These are phyloP conservation scores for Halichoeres trimaculatus DNA, from an alignment of 2,113 vertebrate genomes.

Conservation along the genomic window DNA sequence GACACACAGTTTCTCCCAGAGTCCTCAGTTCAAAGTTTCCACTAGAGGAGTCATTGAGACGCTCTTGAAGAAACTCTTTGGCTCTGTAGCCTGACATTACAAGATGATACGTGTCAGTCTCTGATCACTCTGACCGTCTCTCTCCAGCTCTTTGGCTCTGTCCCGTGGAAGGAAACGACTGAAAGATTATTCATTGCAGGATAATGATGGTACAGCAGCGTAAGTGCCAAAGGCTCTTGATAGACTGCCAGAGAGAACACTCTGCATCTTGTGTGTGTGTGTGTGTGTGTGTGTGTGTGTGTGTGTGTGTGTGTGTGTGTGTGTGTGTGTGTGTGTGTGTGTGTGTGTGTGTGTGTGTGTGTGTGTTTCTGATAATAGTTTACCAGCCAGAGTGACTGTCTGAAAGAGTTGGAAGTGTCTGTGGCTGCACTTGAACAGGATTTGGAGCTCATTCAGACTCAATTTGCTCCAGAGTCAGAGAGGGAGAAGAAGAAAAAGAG, in stretches of 20 bases:
- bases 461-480: conserved; percentile 41
- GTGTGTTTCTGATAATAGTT: conserved; percentile 40
- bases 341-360: conserved; percentile 29
- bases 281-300: not conserved
- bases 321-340: not conserved
- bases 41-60: conserved; percentile 46
- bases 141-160: conserved; percentile 46
- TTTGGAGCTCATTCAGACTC: conserved; percentile 67
- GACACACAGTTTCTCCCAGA: conserved; percentile 12
- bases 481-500: conserved; percentile 17
- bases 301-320: conserved; percentile 29
- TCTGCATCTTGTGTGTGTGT: conserved; percentile 36
- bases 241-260: conserved; percentile 57
- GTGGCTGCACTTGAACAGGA: conserved; percentile 67
- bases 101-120: conserved; percentile 32
- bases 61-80: conserved; percentile 40
- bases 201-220: conserved; percentile 54
- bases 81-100: conserved; percentile 46
- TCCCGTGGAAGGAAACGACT: conserved; percentile 44
- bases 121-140: conserved; percentile 11
- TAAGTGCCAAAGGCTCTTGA: conserved; percentile 61
- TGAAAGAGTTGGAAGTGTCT: conserved; percentile 64
- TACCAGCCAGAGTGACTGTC: conserved; percentile 47
- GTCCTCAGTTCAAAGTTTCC: conserved; percentile 11
- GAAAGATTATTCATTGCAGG: conserved; percentile 63